Evolutionary conservation across 1,140 invertebrate species (phyloP), one percentile per base, ranked within the genome.

Genomic region (Dufourea novaeangliae): DNA sequence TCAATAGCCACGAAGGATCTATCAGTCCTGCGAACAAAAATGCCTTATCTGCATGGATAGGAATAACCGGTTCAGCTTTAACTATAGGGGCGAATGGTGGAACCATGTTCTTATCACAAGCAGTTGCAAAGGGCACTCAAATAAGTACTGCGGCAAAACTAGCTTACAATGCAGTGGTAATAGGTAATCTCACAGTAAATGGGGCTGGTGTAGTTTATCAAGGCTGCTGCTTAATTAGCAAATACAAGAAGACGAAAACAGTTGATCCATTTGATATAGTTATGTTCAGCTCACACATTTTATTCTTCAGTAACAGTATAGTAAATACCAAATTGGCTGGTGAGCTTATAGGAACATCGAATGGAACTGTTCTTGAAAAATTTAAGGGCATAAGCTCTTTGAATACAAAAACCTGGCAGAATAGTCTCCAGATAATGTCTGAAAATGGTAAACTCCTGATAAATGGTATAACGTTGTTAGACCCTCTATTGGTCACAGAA

Each of bases 251-350:
- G 3, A 66, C 46, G 0, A 29, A 64, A 2, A 29, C 79, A 10
- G 5, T 88, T 17, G 64, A 54, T 22, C 0, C 37, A 0, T 2
- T 17, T 10, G 88, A 89, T 3, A 34, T 77, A 7, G 50, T 85
- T 12, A 46, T 72, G 17, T 73, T 90, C 8, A 56, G 56, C 0
- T 59, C 75, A 0, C 83, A 88, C 25, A 5, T 86, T 6, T 57
- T 90, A 22, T 86, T 89, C 34, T 84, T 88, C 25, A 67, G 64
- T 7, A 82, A 86, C 25, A 39, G 73, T 14, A 32, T 84, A 11
- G 25, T 89, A 22, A 85, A 79, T 1, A 11, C 81, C 0, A 70
- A 78, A 75, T 66, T 88, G 1, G 86, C 89, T 4, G 41, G 62
- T 4, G 68, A 82, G 7, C 41, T 63, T 1, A 37, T 72, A n/a